Base-by-base conservation (phyloP, 2,113 vertebrate genomes). In the Pseudorectes ferrugineus region DNA sequence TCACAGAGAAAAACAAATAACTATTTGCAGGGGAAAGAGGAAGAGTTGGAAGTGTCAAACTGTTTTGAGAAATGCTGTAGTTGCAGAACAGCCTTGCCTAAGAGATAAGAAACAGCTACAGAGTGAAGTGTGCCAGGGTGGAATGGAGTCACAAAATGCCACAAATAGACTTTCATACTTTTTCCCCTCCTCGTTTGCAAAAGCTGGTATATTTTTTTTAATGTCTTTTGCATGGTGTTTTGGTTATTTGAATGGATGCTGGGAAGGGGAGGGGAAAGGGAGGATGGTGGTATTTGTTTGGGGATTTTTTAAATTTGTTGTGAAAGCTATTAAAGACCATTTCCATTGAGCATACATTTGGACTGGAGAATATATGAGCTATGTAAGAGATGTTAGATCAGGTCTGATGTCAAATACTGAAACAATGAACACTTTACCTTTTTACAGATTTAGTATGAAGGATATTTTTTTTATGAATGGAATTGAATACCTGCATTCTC, bases 331-430 rank as follows among this genome's bases (percentile, higher is more conserved):
- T 40, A 40, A 55, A 49, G 18, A 33, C 1, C 4, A 49, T 45
- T 54, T 79, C 11, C 6, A 33, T 20, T 80, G 40, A 33, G n/a
- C 17, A 65, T 33, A 29, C 5, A 20, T 73, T 42, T 46, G 13
- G 5, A 11, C 9, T 84, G 49, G 11, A 75, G 13, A 58, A 18
- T 54, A 29, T 6, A 14, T 10, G 22, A 63, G 10, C 31, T 58
- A 12, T 1, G 0, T 14, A 31, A 52, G 12, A 61, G 35, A 9
- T n/a, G 26, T 48, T 58, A 46, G 5, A 48, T 9, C 6, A 1
- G 55, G 42, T 63, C 19, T 51, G 16, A 36, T 62, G 7, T 42
- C 28, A 73, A 61, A 28, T 17, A 40, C 13, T 0, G 0, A 20
- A 73, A 55, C 28, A 51, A 10, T 11, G 19, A 68, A 20, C 0